Evolutionary conservation across 2,113 vertebrate genomes (phyloP).

Genomic region (Rhipidura dahli): DNA sequence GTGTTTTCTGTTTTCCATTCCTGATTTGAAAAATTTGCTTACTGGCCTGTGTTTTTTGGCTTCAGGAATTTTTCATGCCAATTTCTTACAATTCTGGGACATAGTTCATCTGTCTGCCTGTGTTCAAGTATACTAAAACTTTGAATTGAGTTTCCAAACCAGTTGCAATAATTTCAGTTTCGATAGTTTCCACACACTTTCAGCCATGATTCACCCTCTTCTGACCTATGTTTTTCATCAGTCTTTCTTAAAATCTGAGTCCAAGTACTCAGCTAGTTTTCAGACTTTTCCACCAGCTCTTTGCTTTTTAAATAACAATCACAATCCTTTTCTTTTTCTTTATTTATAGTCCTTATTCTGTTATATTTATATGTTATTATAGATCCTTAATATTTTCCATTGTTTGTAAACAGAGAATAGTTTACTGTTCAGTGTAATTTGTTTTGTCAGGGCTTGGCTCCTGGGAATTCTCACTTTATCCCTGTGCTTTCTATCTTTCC

Average conservation of each 20-base stretch:
- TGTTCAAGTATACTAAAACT: background rate
- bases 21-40: background rate
- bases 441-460: background rate
- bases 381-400: background rate
- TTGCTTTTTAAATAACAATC: background rate
- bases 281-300: background rate
- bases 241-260: background rate
- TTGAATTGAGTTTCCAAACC: background rate
- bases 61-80: background rate
- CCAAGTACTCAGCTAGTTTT: background rate
- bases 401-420: background rate
- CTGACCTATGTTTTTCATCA: background rate
- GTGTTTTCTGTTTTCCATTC: background rate
- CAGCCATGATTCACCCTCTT: background rate
- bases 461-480: background rate
- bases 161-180: background rate
- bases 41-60: background rate
- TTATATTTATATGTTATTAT: background rate
- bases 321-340: background rate
- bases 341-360: background rate
- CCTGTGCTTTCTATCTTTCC: background rate
- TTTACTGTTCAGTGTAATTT: background rate
- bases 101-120: background rate
- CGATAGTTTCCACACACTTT: background rate
- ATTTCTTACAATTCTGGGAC: background rate